Base-by-base conservation (phyloP, 2,113 vertebrate genomes). In the Apodemus speciosus region DNA sequence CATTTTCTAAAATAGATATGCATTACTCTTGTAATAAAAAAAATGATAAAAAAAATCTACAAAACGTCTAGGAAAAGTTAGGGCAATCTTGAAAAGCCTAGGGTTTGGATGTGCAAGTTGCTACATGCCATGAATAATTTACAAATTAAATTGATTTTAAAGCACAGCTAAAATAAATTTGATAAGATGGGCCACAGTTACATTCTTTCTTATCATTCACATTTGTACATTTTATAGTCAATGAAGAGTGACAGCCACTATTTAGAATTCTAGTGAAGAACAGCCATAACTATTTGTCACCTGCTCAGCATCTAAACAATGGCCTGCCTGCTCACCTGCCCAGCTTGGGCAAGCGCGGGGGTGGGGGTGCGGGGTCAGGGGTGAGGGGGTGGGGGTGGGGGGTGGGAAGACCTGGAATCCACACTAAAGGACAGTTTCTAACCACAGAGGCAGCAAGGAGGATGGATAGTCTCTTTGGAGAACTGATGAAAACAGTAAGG, bases 121-220 rank as follows among this genome's bases (percentile, higher is more conserved):
- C 95, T 96, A 92, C 95, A 93, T 86, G 89, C 96, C 96, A 96
- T 97, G 97, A 97, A 97, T 97, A 97, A 97, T 97, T 97, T 97
- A 97, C 96, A 97, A 97, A 97, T 97, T 97, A 97, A 97, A 97
- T 97, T 97, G 97, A 97, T 97, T 97, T 96, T 97, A 97, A 97
- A 93, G 96, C 97, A 95, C 91, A 96, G 95, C 92, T 95, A 95
- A 96, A 95, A 96, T 97, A 97, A 97, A 97, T 96, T 97, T 96
- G 96, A 96, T 96, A 96, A 95, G 96, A 97, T 97, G 95, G 93
- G 95, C 92, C 95, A 95, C 96, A 96, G 96, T 96, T 97, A 96
- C 94, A 95, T 97, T 97, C 96, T 97, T 97, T 96, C 97, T 97
- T 96, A 97, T 97, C 96, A 97, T 96, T 96, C 97, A 97, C 97